These are phyloP conservation scores for Anguilla megastoma DNA, from an alignment of 2,797 vertebrate species.

Conservation along the genomic window DNA sequence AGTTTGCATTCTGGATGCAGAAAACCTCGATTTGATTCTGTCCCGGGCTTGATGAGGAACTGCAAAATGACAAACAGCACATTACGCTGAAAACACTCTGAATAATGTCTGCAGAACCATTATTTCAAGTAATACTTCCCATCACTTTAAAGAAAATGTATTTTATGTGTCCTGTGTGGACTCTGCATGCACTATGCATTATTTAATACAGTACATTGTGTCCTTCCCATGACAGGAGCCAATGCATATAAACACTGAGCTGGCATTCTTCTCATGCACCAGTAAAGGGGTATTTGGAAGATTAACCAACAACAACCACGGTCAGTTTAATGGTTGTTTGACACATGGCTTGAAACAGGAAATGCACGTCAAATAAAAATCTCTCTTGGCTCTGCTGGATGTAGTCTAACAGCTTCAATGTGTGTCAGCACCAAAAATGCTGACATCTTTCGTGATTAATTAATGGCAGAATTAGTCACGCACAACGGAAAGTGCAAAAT, in stretches of 20 bases:
- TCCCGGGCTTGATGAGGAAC: neutral
- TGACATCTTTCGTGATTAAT: neutral
- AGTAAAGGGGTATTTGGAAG: neutral
- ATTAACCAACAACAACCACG: neutral
- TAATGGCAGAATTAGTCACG: neutral
- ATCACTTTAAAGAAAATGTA: neutral
- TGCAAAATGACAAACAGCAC: too few species aligned
- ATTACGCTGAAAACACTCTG: too few species aligned
- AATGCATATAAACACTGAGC: neutral
- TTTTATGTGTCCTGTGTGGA: neutral
- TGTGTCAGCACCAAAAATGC: neutral
- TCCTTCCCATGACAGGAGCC: neutral
- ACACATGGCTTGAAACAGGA: neutral
- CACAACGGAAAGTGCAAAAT: neutral
- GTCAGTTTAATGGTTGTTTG: neutral
- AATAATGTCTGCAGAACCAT: too few species aligned
- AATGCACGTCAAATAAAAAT: neutral
- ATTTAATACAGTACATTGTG: neutral
- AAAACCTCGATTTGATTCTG: neutral
- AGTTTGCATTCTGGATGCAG: too few species aligned
- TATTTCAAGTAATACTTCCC: too few species aligned
- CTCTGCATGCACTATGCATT: neutral
- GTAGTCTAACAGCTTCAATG: neutral
- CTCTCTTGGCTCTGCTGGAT: neutral
- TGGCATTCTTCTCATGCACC: neutral